Evolutionary conservation across 2,888 invertebrate genomes (phyloP).

Genomic region (Sesamia inferens): DNA sequence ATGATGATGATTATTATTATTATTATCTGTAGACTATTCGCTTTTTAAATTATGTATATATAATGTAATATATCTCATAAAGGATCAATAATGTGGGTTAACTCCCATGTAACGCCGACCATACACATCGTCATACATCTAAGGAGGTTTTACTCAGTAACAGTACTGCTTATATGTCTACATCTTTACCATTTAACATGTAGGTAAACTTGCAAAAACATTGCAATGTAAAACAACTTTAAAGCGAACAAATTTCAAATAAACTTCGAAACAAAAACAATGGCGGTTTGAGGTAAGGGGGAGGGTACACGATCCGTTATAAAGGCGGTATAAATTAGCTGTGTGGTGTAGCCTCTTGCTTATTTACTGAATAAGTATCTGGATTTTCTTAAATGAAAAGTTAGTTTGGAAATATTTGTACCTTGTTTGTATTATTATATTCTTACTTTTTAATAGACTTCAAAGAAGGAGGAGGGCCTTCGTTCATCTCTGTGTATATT

Average conservation of each 20-base stretch:
- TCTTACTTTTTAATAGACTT: neutral
- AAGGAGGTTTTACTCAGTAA: conserved; percentile 18
- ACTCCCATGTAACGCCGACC: neutral
- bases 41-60: too few relatives aligned
- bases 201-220: conserved; percentile 49
- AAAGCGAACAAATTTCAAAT: conserved; percentile 55
- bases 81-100: too few relatives aligned
- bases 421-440: neutral
- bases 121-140: neutral
- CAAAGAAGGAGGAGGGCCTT: neutral
- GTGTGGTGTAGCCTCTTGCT: neutral
- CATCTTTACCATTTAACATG: conserved; percentile 10
- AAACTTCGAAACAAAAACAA: conserved; percentile 53
- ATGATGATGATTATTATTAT: too few relatives aligned
- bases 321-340: neutral
- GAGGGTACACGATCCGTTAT: conserved; percentile 25
- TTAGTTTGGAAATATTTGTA: too few relatives aligned
- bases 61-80: too few relatives aligned
- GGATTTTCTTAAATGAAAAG: neutral
- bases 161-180: neutral
- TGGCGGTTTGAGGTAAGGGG: conserved; percentile 28
- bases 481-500: neutral
- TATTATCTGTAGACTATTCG: too few relatives aligned
- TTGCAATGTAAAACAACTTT: conserved; percentile 46
- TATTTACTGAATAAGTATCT: too few relatives aligned